Conservation (phyloP, 2,888 invertebrate species). For the Eledone cirrhosa region DNA sequence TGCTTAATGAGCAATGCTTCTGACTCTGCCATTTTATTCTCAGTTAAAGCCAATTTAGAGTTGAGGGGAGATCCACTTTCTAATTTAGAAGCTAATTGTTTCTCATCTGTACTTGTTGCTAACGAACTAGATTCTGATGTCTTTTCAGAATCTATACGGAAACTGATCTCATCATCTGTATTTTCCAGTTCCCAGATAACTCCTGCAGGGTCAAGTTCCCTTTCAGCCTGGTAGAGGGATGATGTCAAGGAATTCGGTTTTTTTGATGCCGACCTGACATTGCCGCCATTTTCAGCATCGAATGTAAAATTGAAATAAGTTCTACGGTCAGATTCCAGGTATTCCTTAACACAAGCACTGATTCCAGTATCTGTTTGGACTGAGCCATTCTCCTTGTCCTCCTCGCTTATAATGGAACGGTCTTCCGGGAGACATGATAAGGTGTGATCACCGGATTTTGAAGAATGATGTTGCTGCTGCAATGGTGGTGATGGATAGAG, state of each 20-base stretch:
- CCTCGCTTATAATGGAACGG: no score
- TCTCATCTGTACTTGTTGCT: constrained; percentile 13
- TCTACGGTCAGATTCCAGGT: constrained; percentile 45
- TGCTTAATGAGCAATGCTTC: background rate
- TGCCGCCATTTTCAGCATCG: constrained; percentile 39
- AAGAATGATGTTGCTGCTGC: background rate
- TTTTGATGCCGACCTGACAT: background rate
- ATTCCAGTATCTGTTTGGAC: constrained; percentile 29
- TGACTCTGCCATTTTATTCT: background rate
- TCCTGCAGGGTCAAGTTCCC: constrained; percentile 19
- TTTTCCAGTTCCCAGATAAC: constrained; percentile 24
- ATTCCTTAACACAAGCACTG: constrained; percentile 41
- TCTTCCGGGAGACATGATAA: no score
- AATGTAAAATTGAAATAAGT: constrained; percentile 52
- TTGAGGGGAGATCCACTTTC: background rate
- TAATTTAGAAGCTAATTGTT: background rate
- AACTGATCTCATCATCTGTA: constrained; percentile 16
- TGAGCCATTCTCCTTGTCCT: background rate
- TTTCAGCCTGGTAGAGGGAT: background rate
- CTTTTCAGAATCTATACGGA: constrained; percentile 9
- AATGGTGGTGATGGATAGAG: background rate
- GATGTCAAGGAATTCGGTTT: constrained; percentile 12
- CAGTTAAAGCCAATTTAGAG: background rate
- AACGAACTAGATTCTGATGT: constrained; percentile 1
- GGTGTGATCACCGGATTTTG: no score